A percentile compares a stretch with the other conserved stretches of the same genome.
Conservation (phyloP, 2,797 vertebrate genomes). For the Harpagifer antarcticus region DNA sequence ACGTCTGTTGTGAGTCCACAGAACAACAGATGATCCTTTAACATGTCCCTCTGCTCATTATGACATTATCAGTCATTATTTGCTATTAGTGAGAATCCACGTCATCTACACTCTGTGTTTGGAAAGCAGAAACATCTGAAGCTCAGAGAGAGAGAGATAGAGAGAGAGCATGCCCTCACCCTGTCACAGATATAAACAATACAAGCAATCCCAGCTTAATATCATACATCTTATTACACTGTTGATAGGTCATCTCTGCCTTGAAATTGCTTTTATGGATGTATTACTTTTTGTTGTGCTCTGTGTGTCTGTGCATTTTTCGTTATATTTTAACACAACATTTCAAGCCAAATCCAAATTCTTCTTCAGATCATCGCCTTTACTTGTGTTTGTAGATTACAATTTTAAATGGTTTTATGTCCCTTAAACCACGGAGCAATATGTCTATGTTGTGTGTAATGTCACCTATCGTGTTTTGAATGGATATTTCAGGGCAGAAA, state of each 20-base stretch:
- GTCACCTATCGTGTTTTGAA: not conserved
- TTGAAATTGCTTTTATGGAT: constrained; percentile 61
- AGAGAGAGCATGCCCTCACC: constrained; percentile 34
- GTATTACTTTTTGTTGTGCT: constrained; percentile 61
- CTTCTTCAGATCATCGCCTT: not conserved
- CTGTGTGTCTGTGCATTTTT: constrained; percentile 40
- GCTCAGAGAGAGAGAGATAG: constrained; percentile 27
- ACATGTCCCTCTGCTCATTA: constrained; percentile 50
- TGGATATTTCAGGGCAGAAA: not conserved
- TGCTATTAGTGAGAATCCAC: constrained; percentile 36
- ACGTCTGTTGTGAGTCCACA: constrained; percentile 45
- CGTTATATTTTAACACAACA: constrained; percentile 35
- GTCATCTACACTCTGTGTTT: constrained; percentile 39
- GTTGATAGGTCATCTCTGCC: constrained; percentile 47
- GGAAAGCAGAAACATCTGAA: constrained; percentile 36
- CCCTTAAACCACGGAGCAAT: not conserved
- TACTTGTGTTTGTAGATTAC: not conserved
- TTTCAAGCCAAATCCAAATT: constrained; percentile 26
- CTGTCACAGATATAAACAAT: constrained; percentile 50
- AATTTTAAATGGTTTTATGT: not conserved
- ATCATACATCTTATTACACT: constrained; percentile 69
- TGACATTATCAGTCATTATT: constrained; percentile 29
- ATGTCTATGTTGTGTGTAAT: not conserved
- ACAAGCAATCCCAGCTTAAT: constrained; percentile 72
- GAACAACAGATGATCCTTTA: constrained; percentile 35